Percentiles rank a stretch among this genome's conserved stretches.
Conservation (phyloP, 2,113 vertebrate species). For the Todiramphus saurophagus region DNA sequence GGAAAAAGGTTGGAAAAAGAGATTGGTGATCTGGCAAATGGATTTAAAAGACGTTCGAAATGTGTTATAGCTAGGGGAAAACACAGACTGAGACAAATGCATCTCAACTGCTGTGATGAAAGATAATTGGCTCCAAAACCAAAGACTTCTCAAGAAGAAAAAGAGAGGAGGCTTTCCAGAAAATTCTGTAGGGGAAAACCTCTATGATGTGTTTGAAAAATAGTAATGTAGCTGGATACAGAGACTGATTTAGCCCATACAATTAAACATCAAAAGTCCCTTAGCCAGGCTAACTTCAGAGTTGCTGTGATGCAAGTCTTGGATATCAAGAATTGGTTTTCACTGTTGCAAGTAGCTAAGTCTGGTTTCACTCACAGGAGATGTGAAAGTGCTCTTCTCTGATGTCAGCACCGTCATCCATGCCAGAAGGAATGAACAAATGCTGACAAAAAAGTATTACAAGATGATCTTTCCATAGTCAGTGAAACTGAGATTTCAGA, state of each 20-base stretch:
- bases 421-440: neutral
- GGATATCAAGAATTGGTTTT: neutral
- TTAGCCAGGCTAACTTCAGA: neutral
- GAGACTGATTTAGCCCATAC: neutral
- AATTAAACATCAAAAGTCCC: neutral
- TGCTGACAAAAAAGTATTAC: neutral
- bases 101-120: neutral
- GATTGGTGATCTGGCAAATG: neutral
- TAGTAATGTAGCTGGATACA: neutral
- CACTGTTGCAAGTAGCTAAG: neutral
- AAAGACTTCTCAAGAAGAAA: conserved; percentile 22
- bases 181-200: conserved; percentile 29
- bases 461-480: neutral
- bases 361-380: neutral
- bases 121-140: conserved; percentile 28
- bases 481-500: neutral
- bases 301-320: neutral
- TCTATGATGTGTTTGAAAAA: neutral
- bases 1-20: conserved; percentile 20
- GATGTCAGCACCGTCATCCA: neutral
- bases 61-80: neutral
- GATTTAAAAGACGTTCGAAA: conserved; percentile 17
- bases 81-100: neutral
- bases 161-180: conserved; percentile 31
- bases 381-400: neutral